Evolutionary conservation across 2,888 invertebrate genomes (phyloP), one percentile per base, ranked within the genome.

Genomic region (Trissoscelio sp.): DNA sequence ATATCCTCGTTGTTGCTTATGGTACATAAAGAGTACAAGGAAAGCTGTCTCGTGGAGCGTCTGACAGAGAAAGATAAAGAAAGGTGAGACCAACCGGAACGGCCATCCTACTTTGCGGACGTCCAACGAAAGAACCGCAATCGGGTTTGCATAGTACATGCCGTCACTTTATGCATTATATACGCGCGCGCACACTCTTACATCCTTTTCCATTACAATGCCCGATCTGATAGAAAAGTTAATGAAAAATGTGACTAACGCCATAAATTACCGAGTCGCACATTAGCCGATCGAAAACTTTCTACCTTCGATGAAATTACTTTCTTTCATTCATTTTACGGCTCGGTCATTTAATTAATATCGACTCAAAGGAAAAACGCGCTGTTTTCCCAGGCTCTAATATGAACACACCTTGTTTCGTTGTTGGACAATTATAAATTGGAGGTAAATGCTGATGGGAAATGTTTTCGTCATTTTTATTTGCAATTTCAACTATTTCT

Each of bases 41-140:
- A 75, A 75, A 75, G 66, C 64, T 14, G 69, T 69, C 20, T 48
- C 28, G 64, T 46, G 51, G 51, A 60, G 64, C 14, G 53, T 34
- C 72, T 7, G 44, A 60, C 66, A 72, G 74, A 64, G 75, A 66
- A 66, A 70, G 72, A 66, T 53, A 66, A 72, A 75, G 80, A 81
- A 75, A 81, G 60, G 66, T 51, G 75, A 66, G 75, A 75, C 67
- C 51, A 67, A 75, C 46, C 67, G 75, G 75, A 75, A 75, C 75
- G 67, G 58, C 58, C 75, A 67, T 60, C 66, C 75, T 75, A 75
- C 75, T 75, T 66, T 46, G 57, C 67, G 51, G 42, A 62, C 73
- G 42, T 66, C 58, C 75, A 58, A 67, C 67, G 60, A 74, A 64
- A 28, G 70, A 60, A 72, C 60, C 72, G 34, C 64, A 46, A 55